A percentile compares a stretch with the other conserved stretches of the same genome.
Conservation (phyloP, 2,113 vertebrate genomes). For the Papio anubis region DNA sequence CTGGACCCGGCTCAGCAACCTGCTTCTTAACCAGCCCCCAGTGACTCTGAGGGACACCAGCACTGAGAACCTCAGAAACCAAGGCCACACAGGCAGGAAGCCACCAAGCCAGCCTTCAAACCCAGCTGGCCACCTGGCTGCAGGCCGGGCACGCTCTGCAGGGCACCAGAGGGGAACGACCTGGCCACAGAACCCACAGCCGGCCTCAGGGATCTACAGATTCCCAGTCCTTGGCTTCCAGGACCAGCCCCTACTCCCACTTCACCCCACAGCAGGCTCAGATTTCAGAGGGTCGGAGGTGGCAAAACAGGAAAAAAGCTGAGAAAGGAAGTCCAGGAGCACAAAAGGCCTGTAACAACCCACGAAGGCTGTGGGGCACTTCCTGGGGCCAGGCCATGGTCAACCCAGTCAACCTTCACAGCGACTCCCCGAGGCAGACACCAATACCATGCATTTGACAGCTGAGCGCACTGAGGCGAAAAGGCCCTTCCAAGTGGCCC, state of each 20-base stretch:
- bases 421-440: not conserved
- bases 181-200: constrained; percentile 69
- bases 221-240: not conserved
- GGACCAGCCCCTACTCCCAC: not conserved
- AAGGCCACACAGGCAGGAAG: constrained; percentile 73
- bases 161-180: constrained; percentile 61
- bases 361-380: not conserved
- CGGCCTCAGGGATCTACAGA: not conserved
- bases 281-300: not conserved
- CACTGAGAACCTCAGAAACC: constrained; percentile 60
- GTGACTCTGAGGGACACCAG: constrained; percentile 49
- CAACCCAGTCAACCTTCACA: not conserved
- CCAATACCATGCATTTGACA: not conserved
- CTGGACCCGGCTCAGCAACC: not conserved
- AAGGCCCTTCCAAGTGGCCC: not conserved
- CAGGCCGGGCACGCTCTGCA: constrained; percentile 42
- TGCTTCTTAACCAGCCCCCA: constrained; percentile 32
- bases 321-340: not conserved
- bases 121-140: constrained; percentile 59
- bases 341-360: not conserved
- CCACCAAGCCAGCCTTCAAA: constrained; percentile 63
- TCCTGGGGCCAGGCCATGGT: not conserved
- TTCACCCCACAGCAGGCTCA: not conserved
- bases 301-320: not conserved
- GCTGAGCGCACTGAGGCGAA: not conserved